These are phyloP conservation scores for Drosophila mayri DNA, from an alignment of 1,140 invertebrate species.

Conservation along the genomic window DNA sequence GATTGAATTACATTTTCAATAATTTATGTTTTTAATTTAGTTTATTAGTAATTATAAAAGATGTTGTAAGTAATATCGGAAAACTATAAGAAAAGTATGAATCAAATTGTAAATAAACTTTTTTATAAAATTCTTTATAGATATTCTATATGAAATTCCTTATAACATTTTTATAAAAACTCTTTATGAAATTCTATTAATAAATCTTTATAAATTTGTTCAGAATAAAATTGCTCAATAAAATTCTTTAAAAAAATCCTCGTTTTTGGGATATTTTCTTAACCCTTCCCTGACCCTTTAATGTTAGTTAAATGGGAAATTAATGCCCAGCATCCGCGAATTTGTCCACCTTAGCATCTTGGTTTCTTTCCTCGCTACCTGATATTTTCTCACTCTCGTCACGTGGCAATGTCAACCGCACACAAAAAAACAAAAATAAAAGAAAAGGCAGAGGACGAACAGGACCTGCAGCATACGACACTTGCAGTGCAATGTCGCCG, in stretches of 20 bases:
- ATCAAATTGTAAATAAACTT: too few species aligned
- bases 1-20: too few species aligned
- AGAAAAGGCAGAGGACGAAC: neutral
- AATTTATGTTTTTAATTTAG: neutral
- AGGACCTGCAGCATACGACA: slow-evolving; percentile 28
- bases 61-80: too few species aligned
- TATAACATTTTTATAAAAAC: too few species aligned
- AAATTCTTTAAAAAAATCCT: neutral
- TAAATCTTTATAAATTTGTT: too few species aligned
- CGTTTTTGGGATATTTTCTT: neutral
- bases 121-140: too few species aligned
- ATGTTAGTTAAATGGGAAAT: slow-evolving; percentile 39
- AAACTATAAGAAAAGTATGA: too few species aligned
- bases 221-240: too few species aligned
- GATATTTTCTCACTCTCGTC: slow-evolving; percentile 29
- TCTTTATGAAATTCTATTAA: too few species aligned
- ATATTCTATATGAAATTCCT: too few species aligned
- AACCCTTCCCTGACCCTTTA: neutral
- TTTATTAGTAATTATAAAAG: too few species aligned
- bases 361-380: neutral
- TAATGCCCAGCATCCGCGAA: slow-evolving; percentile 31
- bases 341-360: slow-evolving; percentile 11
- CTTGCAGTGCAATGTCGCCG: slow-evolving; percentile 25
- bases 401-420: slow-evolving; percentile 42
- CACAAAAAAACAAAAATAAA: neutral